Evolutionary conservation across 2,888 invertebrate species (phyloP).

Genomic region (Mesorhabditis spiculigera): DNA sequence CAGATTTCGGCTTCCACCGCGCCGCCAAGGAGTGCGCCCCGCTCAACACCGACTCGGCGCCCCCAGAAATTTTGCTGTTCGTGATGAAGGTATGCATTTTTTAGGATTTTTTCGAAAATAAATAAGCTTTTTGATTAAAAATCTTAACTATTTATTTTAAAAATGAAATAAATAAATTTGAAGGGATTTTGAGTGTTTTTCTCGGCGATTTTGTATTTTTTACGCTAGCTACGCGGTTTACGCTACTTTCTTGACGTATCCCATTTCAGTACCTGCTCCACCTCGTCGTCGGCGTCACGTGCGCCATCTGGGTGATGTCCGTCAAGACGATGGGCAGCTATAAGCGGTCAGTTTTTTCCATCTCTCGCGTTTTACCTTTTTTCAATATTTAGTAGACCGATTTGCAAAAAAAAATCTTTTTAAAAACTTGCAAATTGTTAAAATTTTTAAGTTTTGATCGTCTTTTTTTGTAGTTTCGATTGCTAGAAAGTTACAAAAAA

Average conservation of each 20-base stretch:
- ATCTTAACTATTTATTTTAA: no score
- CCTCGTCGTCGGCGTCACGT: conserved; percentile 87
- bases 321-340: conserved; percentile 90
- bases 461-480: no score
- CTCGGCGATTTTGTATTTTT: no score
- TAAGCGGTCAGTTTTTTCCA: conserved; percentile 57
- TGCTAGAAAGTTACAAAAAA: no score
- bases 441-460: no score
- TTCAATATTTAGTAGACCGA: no score
- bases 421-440: no score
- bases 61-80: conserved; percentile 50
- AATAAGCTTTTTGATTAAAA: no score
- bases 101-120: background rate
- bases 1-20: conserved; percentile 45
- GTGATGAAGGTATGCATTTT: conserved; percentile 42
- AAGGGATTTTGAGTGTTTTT: no score
- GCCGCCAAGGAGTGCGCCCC: conserved; percentile 40
- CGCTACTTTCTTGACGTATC: background rate
- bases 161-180: no score
- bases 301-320: conserved; percentile 95
- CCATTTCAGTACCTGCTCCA: conserved; percentile 77
- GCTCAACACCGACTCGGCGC: conserved; percentile 15
- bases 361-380: conserved; percentile 36
- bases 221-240: background rate
- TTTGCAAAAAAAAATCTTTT: no score